Evolutionary conservation across 2,113 vertebrate species (phyloP).

Genomic region (Ictidomys tridecemlineatus): DNA sequence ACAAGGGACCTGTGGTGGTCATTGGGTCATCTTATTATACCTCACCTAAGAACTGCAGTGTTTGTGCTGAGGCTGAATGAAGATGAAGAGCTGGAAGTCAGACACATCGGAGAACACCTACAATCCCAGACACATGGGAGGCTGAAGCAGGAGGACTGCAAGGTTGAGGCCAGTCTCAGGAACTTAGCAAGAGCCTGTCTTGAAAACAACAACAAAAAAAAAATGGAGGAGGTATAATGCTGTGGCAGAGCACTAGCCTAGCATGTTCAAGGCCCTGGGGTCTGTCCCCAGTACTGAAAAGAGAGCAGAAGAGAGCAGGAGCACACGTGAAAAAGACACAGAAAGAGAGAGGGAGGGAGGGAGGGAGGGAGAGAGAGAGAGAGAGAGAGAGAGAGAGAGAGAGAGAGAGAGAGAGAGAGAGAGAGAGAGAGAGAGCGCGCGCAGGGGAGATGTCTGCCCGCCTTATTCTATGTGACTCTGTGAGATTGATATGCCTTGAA

Average conservation of each 20-base stretch:
- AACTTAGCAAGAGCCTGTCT: neutral
- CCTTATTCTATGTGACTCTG: neutral
- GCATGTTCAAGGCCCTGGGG: neutral
- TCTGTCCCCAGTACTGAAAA: neutral
- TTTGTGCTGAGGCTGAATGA: neutral
- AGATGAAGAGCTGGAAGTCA: neutral
- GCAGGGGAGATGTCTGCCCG: rapidly evolving
- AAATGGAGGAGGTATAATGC: neutral
- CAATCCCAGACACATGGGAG: neutral
- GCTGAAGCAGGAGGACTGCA: neutral
- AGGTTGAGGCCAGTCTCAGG: neutral
- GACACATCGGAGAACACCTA: too few species aligned
- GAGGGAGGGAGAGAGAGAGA: too few species aligned
- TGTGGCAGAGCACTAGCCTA: neutral
- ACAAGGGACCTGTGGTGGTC: neutral
- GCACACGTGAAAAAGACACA: too few species aligned
- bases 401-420: too few species aligned
- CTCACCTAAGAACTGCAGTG: neutral
- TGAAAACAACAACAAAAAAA: neutral
- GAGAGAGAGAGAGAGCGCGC: too few species aligned
- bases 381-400: too few species aligned
- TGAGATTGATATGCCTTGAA: neutral
- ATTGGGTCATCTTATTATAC: neutral
- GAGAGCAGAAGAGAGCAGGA: too few species aligned
- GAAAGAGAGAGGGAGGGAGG: too few species aligned